Base-by-base conservation (phyloP, 2,797 vertebrate genomes). In the Thripadectes ignobilis region DNA sequence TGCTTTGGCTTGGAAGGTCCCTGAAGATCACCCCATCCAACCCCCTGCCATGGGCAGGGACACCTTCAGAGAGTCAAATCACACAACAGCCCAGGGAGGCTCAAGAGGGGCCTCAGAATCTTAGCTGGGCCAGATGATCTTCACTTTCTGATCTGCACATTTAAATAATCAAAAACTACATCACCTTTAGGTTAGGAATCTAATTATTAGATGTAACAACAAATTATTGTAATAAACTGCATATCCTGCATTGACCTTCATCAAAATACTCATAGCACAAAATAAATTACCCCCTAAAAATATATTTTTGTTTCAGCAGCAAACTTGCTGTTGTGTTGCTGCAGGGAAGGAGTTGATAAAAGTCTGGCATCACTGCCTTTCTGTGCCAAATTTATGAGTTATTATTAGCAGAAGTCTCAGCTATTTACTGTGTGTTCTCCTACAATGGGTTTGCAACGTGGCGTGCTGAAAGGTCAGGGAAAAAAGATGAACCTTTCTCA, bases 361-460 rank as follows among this genome's bases (percentile, higher is more conserved):
- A 78, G 88, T 49, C 12, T 85, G 89, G 84, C 78, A 89, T 78
- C 72, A 7, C 18, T 68, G 84, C 30, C 72, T 95, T 89, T 79
- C 81, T 74, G 68, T 52, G 79, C 85, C 88, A 84, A 61, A 95
- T 77, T 61, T 80, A 57, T 85, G 84, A 43, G 69, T 49, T 89
- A 72, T 87, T 92, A 88, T 77, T 36, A 92, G 75, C 73, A 93
- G 84, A 88, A 93, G 45, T 39, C 69, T 85, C 85, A 87, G 93
- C 66, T 85, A 78, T 83, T 95, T 94, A 23, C 58, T 41, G 27
- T 34, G 30, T 65, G 76, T 24, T 88, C 66, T 86, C 55, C 78
- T n/a, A 22, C 7, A 75, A 54, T 17, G 38, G n/a, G 71, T 95
- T 87, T 58, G 41, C 91, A 84, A 21, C 7, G 65, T 7, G 26